Evolutionary conservation across 2,113 vertebrate species (phyloP), one percentile per base, ranked within the genome.

Genomic region (Burhinus oedicnemus): DNA sequence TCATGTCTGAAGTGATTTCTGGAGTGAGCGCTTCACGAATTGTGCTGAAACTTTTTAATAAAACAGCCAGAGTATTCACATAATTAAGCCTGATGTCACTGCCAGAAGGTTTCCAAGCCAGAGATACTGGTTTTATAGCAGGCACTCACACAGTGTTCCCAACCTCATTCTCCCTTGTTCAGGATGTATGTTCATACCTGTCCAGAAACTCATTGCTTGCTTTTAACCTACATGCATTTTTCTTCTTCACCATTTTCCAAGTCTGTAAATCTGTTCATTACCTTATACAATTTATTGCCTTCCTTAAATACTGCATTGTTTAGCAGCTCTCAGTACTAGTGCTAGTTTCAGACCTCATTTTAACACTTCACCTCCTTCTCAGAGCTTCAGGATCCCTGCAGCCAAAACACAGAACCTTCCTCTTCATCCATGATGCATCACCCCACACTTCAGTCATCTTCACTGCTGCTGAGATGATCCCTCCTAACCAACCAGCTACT

Each of bases 211-310:
- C 86, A 81, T n/a, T 94, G 83, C 80, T 91, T 78, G 72, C 77
- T 89, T 96, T 95, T 90, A 92, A 90, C 47, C 88, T 75, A 81
- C 87, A 82, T 9, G 58, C 57, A 79, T 92, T 92, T 96, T 94
- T 95, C 81, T 94, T 89, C 72, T 76, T 79, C 80, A 68, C 38
- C 22, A 26, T 64, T 97, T 90, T 75, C 77, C 38, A 89, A 65
- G 72, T 57, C 80, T 64, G 9, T 93, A 95, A 93, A 92, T 91
- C 94, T 87, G 30, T 78, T 71, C 65, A 68, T 82, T 87, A 76
- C 65, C 49, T 47, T 82, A 52, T 3, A 64, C 34, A 82, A 89
- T 83, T 83, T 84, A 95, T 29, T 82, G 34, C 72, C 21, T 84
- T 65, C 69, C 93, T 87, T 47, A 34, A 77, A 45, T 40, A 71